Evolutionary conservation across 2,797 vertebrate genomes (phyloP).

Genomic region (Pangasius mekongensis): DNA sequence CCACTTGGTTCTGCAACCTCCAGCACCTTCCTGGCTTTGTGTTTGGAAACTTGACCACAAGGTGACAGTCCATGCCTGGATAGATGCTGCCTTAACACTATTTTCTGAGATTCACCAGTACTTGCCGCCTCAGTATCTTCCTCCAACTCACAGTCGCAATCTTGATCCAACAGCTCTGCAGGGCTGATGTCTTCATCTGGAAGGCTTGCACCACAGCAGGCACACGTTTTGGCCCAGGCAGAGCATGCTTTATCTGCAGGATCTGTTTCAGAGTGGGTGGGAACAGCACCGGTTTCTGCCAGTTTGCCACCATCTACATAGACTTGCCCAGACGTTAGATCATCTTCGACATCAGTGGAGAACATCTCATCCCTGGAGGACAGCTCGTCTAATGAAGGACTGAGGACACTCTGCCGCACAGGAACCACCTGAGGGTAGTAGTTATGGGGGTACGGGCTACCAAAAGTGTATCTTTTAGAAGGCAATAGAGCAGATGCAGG

Average conservation of each 20-base stretch:
- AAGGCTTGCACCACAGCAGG: conserved; percentile 61
- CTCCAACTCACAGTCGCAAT: conserved; percentile 41
- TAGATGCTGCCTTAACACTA: conserved; percentile 17
- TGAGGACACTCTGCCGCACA: conserved; percentile 65
- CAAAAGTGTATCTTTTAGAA: conserved; percentile 47
- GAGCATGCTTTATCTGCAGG: conserved; percentile 22
- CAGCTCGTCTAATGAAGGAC: conserved; percentile 64
- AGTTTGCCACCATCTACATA: conserved; percentile 50
- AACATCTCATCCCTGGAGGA: conserved; percentile 67
- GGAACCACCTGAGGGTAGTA: conserved; percentile 60
- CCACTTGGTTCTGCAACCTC: conserved; percentile 34
- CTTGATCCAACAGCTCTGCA: conserved; percentile 35
- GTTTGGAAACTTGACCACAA: conserved; percentile 39
- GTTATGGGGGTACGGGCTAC: conserved; percentile 51
- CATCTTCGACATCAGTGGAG: conserved; percentile 63
- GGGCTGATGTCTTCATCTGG: conserved; percentile 26
- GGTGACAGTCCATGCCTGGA: conserved; percentile 34
- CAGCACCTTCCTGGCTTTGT: conserved; percentile 36
- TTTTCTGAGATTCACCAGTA: conserved; percentile 13
- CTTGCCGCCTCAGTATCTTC: conserved; percentile 12
- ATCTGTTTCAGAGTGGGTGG: neutral
- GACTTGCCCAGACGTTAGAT: conserved; percentile 48
- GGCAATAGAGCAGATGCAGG: conserved; percentile 38
- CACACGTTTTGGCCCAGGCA: conserved; percentile 54
- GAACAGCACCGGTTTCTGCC: conserved; percentile 29